Evolutionary conservation across 2,797 vertebrate genomes (phyloP).

Genomic region (Danio aesculapii): DNA sequence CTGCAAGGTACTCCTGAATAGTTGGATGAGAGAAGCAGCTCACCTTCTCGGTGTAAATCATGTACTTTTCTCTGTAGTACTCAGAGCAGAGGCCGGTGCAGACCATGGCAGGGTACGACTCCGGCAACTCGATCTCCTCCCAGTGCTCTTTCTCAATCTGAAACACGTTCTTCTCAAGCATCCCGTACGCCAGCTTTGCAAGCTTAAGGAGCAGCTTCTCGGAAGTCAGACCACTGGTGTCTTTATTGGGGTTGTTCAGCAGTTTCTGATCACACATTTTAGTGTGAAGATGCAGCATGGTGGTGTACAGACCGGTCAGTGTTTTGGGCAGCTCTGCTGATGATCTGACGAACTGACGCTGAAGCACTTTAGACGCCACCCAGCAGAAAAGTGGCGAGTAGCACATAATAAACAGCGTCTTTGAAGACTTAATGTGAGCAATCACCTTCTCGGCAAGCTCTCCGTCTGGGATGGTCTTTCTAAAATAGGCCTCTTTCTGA

Average conservation of each 20-base stretch:
- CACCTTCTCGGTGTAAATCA: constrained; percentile 67
- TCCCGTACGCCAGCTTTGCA: constrained; percentile 70
- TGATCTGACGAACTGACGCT: constrained; percentile 51
- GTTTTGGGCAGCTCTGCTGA: constrained; percentile 62
- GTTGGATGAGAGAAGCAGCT: constrained; percentile 78
- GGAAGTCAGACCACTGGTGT: constrained; percentile 35
- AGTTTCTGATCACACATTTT: constrained; percentile 44
- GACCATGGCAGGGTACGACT: constrained; percentile 55
- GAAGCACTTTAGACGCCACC: constrained; percentile 65
- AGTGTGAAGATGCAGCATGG: constrained; percentile 68
- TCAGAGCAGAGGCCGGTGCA: constrained; percentile 71
- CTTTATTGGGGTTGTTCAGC: constrained; percentile 43
- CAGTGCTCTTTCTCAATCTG: constrained; percentile 58
- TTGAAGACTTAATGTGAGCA: constrained; percentile 65
- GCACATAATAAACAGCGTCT: constrained; percentile 80
- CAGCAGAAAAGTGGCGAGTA: constrained; percentile 77
- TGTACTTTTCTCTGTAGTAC: constrained; percentile 59
- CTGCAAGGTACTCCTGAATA: constrained; percentile 80
- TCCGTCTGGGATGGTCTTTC: constrained; percentile 67
- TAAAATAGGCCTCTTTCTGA: constrained; percentile 75
- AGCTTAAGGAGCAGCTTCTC: constrained; percentile 71
- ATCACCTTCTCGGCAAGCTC: constrained; percentile 70
- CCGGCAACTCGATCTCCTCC: constrained; percentile 42
- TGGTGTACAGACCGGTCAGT: constrained; percentile 77
- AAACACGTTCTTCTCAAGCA: constrained; percentile 70